Conservation (phyloP, 2,113 vertebrate species). For the Nibea coibor region DNA sequence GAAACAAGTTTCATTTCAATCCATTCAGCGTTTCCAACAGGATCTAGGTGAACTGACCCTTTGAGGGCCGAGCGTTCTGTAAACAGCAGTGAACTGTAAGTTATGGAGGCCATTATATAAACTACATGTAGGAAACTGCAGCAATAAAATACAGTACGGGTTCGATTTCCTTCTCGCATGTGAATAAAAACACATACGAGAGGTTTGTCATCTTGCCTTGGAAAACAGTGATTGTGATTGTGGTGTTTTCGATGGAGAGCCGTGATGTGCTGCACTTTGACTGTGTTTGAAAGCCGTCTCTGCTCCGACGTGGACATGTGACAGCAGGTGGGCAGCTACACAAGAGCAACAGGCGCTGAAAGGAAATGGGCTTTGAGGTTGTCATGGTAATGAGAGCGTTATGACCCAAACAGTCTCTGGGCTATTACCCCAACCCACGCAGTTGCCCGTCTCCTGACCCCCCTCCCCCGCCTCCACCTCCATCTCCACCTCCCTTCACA, state of each 20-base stretch:
- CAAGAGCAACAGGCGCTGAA: constrained; percentile 63
- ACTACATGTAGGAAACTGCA: constrained; percentile 14
- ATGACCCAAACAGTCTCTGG: constrained; percentile 74
- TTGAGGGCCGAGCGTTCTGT: constrained; percentile 10
- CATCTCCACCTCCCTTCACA: constrained; percentile 19
- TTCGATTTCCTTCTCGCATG: constrained; percentile 20
- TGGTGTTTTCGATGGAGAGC: constrained; percentile 35
- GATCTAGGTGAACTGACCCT: neutral
- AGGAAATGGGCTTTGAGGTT: constrained; percentile 73
- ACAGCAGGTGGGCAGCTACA: constrained; percentile 74
- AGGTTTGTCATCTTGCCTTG: constrained; percentile 25
- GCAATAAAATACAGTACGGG: constrained; percentile 23
- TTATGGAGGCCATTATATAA: constrained; percentile 12
- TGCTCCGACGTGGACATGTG: constrained; percentile 43
- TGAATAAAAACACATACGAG: constrained; percentile 27
- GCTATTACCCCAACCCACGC: constrained; percentile 48
- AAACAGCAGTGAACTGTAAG: constrained; percentile 28
- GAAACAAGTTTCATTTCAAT: neutral
- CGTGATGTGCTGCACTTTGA: constrained; percentile 38
- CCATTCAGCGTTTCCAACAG: neutral
- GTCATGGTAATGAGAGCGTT: constrained; percentile 69
- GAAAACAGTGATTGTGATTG: constrained; percentile 34
- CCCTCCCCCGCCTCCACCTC: too few species aligned
- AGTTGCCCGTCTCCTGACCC: constrained; percentile 40
- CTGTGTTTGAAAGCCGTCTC: constrained; percentile 56